These are phyloP conservation scores for Pterostichus madidus DNA, from an alignment of 2,888 invertebrate species.

Conservation along the genomic window DNA sequence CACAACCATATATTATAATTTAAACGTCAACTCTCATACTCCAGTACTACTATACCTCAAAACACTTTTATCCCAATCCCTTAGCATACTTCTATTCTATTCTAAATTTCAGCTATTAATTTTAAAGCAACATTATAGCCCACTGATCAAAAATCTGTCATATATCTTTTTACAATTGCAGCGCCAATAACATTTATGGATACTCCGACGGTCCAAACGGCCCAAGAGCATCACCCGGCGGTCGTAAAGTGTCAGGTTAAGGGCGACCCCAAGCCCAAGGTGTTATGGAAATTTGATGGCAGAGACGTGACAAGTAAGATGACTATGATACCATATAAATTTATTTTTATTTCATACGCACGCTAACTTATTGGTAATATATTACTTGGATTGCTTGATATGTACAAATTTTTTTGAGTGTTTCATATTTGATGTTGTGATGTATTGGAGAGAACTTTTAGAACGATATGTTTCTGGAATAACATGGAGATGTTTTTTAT, in stretches of 20 bases:
- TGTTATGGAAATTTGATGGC: constrained; percentile 62
- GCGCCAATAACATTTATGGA: constrained; percentile 80
- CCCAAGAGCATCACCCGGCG: constrained; percentile 74
- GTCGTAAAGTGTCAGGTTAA: constrained; percentile 48
- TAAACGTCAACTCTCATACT: too few species aligned
- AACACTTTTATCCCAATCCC: neutral
- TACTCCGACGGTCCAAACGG: constrained; percentile 78
- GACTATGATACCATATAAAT: constrained; percentile 26
- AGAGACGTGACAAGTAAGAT: constrained; percentile 58
- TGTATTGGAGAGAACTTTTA: neutral
- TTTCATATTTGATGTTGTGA: constrained; percentile 22
- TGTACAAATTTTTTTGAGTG: constrained; percentile 26
- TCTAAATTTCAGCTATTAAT: constrained; percentile 8
- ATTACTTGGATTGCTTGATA: constrained; percentile 20
- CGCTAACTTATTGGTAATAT: constrained; percentile 34
- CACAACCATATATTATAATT: too few species aligned
- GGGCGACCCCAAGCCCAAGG: constrained; percentile 58
- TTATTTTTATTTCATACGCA: constrained; percentile 32
- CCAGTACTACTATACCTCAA: too few species aligned
- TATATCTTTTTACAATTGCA: constrained; percentile 70
- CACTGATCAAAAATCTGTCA: constrained; percentile 6
- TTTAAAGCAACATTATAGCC: constrained; percentile 12
- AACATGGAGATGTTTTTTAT: too few species aligned
- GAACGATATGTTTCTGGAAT: too few species aligned
- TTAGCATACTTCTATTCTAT: too few species aligned